phyloP scores from a whole-genome alignment of 2,113 vertebrate genomes.

The Trogon surrucura region DNA sequence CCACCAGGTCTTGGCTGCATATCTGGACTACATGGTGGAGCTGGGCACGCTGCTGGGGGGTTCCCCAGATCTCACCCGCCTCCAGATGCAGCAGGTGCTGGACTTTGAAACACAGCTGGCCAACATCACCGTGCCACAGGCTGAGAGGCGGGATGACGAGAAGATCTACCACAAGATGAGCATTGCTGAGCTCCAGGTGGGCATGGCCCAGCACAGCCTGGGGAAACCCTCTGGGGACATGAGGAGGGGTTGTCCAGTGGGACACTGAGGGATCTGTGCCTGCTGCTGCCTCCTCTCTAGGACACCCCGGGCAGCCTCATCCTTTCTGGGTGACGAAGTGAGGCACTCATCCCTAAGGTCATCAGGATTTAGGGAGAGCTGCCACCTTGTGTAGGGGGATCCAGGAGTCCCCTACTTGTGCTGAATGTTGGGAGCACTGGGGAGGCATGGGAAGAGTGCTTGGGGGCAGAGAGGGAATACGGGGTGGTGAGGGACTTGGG shows the following conservation, averaged over 20 bases:
- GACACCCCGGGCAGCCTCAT: not conserved
- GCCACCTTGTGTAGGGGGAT: fast-evolving
- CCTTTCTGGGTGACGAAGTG: not conserved
- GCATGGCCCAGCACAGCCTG: fast-evolving
- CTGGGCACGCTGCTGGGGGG: slow-evolving; percentile 90
- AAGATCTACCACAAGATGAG: slow-evolving; percentile 97
- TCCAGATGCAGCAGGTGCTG: slow-evolving; percentile 92
- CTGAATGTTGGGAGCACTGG: not conserved
- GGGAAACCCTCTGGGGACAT: not conserved
- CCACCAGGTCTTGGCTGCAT: slow-evolving; percentile 86
- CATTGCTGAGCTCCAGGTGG: slow-evolving; percentile 90
- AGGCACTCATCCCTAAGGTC: not conserved
- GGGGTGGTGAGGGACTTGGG: not conserved
- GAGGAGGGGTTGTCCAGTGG: not conserved
- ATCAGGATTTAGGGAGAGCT: not conserved
- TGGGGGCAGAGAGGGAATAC: not conserved
- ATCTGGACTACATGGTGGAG: slow-evolving; percentile 97
- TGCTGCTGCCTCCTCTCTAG: not conserved
- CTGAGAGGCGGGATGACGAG: slow-evolving; percentile 92
- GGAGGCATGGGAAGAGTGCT: not conserved
- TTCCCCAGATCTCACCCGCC: slow-evolving; percentile 67
- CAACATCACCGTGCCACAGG: slow-evolving; percentile 94
- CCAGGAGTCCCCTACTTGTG: not conserved
- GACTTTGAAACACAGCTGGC: slow-evolving; percentile 91
- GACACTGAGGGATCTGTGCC: fast-evolving